phyloP scores from a whole-genome alignment of 2,113 vertebrate genomes.

The Vulpes ferrilata region DNA sequence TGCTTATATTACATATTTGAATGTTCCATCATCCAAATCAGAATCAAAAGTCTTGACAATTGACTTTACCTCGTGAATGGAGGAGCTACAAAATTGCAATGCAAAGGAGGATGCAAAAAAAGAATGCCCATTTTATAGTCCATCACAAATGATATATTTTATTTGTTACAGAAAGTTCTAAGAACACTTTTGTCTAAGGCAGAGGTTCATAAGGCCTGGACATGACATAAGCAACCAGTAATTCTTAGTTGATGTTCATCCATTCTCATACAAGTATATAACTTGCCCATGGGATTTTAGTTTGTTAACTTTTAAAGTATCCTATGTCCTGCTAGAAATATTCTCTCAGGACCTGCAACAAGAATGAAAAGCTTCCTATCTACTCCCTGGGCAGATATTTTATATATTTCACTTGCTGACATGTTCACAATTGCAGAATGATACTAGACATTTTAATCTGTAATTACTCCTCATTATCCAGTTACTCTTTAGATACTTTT shows the following conservation, averaged over 20 bases:
- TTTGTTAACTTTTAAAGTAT: neutral
- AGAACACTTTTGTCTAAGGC: neutral
- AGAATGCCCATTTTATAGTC: neutral
- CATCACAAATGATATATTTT: neutral
- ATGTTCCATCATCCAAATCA: neutral
- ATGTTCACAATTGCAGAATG: conserved; percentile 4
- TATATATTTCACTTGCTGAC: conserved; percentile 13
- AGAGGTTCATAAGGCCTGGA: neutral
- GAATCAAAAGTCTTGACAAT: neutral
- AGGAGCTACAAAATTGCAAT: neutral
- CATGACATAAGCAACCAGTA: neutral
- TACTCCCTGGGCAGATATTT: neutral
- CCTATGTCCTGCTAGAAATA: neutral
- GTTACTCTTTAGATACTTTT: conserved; percentile 30
- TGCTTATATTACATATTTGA: neutral
- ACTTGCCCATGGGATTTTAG: neutral
- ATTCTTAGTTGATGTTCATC: accelerated
- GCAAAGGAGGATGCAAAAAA: neutral
- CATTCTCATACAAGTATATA: neutral
- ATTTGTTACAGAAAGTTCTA: neutral
- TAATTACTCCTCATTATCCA: conserved; percentile 28
- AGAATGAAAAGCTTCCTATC: neutral
- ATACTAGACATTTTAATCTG: conserved; percentile 6
- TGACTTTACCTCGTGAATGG: accelerated
- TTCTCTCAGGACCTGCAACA: neutral